phyloP scores from a whole-genome alignment of 2,888 invertebrate species.

The Xestia sexstrigata region DNA sequence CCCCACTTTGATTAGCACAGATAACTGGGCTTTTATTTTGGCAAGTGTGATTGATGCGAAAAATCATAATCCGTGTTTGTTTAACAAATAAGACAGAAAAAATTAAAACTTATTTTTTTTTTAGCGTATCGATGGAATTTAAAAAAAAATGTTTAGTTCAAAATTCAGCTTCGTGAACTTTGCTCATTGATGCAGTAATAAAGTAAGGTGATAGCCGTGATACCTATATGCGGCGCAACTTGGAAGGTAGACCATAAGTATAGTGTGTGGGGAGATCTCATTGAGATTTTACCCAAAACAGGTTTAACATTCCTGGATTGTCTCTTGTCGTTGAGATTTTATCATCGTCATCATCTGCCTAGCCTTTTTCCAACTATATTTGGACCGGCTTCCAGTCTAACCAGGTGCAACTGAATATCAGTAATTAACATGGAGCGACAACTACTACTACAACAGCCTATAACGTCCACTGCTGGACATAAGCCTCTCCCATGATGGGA shows the following conservation, averaged over 20 bases:
- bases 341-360: background rate
- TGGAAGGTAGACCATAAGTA: background rate
- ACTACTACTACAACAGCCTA: too few species aligned
- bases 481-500: too few species aligned
- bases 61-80: background rate
- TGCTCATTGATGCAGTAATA: background rate
- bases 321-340: too few species aligned
- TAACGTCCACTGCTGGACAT: too few species aligned
- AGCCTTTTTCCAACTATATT: background rate
- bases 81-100: too few species aligned
- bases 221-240: background rate
- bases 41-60: too few species aligned
- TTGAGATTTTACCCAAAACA: too few species aligned
- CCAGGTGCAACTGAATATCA: background rate
- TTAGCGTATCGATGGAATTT: too few species aligned
- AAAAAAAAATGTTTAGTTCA: background rate
- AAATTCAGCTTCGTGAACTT: background rate
- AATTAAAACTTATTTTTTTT: too few species aligned
- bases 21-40: background rate
- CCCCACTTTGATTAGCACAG: background rate
- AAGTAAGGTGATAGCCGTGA: too few species aligned
- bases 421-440: background rate
- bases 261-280: background rate
- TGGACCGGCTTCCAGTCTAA: background rate
- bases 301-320: too few species aligned